A percentile compares a stretch with the other conserved stretches of the same genome.
phyloP scores from a whole-genome alignment of 2,797 vertebrate species.

The Anguilla anguilla region DNA sequence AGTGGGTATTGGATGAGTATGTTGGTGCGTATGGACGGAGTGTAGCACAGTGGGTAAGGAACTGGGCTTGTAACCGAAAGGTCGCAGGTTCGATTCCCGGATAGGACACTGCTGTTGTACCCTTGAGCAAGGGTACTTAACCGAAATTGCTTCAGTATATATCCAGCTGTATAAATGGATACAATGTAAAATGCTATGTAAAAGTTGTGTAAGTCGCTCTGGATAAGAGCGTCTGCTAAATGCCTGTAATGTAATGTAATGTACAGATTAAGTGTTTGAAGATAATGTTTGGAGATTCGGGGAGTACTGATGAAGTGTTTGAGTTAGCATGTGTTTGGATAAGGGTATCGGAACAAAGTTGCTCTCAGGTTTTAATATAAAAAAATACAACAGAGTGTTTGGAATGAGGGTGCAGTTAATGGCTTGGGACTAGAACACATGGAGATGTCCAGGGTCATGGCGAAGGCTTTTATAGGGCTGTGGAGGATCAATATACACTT shows the following conservation, averaged over 20 bases:
- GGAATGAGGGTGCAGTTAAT: neutral
- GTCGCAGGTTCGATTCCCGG: no score
- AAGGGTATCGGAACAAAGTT: neutral
- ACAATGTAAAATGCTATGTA: no score
- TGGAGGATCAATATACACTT: neutral
- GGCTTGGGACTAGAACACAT: neutral
- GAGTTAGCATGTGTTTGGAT: neutral
- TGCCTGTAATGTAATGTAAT: neutral
- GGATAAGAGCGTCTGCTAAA: no score
- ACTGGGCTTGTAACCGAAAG: no score
- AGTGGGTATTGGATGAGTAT: conserved; percentile 20
- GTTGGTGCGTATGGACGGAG: neutral
- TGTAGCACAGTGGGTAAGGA: no score
- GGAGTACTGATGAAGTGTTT: neutral
- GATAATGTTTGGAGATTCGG: neutral
- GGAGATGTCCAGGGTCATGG: neutral
- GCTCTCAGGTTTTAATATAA: neutral
- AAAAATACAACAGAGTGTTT: neutral
- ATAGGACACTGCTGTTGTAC: no score
- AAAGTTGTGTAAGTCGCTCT: no score
- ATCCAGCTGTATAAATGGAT: no score
- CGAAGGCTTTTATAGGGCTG: neutral
- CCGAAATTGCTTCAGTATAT: no score
- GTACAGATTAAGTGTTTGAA: neutral
- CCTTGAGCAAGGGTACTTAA: no score